These are phyloP conservation scores for Botia kubotai DNA, from an alignment of 2,797 vertebrate species.

Conservation along the genomic window DNA sequence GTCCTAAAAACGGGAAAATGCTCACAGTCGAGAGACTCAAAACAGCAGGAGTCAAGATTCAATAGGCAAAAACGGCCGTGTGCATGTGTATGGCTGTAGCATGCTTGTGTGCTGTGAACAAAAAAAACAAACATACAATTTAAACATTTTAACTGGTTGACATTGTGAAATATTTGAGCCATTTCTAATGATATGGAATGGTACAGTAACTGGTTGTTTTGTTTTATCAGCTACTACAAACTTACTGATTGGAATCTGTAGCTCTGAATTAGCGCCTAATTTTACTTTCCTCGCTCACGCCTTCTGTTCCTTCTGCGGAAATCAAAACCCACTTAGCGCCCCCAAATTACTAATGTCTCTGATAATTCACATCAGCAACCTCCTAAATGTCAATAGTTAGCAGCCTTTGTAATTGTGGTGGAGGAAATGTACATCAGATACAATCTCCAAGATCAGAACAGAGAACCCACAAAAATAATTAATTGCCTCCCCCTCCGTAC, in stretches of 20 bases:
- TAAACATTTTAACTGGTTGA: neutral
- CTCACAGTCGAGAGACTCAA: neutral
- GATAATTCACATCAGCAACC: conserved; percentile 62
- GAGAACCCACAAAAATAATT: conserved; percentile 62
- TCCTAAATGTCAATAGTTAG: conserved; percentile 64
- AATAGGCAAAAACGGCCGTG: neutral
- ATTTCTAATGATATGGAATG: neutral
- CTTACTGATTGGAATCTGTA: conserved; percentile 23
- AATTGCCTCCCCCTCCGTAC: conserved; percentile 57
- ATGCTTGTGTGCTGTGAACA: neutral
- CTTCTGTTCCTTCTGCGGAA: conserved; percentile 39
- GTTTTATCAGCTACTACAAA: conserved; percentile 19
- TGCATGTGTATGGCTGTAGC: neutral
- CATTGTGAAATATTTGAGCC: neutral
- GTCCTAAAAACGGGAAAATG: too few relatives aligned
- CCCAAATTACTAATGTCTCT: conserved; percentile 56
- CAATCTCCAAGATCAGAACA: conserved; percentile 55
- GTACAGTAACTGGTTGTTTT: neutral
- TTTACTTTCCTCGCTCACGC: conserved; percentile 29
- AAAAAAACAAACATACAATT: neutral
- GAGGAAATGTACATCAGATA: conserved; percentile 64
- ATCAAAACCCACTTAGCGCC: conserved; percentile 56
- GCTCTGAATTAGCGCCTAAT: conserved; percentile 36
- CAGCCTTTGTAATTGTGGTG: conserved; percentile 59
- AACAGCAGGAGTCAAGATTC: neutral